Base-by-base conservation (phyloP, 2,888 invertebrate species). In the Stomorhina lunata region DNA sequence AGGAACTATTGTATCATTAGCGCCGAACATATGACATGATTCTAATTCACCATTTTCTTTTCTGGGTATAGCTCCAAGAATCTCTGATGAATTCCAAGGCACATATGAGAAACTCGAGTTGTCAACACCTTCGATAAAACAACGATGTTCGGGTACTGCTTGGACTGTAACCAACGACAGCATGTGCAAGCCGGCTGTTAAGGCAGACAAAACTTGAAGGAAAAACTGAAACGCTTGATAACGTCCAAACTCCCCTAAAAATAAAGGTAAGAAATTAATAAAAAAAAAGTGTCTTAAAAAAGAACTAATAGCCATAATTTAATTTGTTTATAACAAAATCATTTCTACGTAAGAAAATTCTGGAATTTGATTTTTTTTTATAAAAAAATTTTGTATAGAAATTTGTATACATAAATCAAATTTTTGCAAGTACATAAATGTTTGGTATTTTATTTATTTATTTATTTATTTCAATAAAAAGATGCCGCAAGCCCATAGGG, bases 101-200 rank as follows among this genome's bases (percentile, higher is more conserved):
- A 92, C 91, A 59, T 92, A 91, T 48, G 92, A 90, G 81, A 92
- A 92, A 59, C 90, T 91, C 73, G 90, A 90, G 83, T 91, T 91
- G 84, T 95, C 95, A 66, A 94, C 86, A 55, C 92, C 93, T 45
- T 89, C 87, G 48, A 91, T 90, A 57, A 88, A 91, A 83, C 91
- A 93, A n/a, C 91, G 87, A 91, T 96, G 95, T 45, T 94, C 94
- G 1, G 96, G 96, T 61, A 95, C 94, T 12, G 96, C 96, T 1
- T 95, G 95, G 0, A 96, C 95, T 0, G 96, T 96, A 9, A 95
- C 94, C 73, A 96, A 90, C 0, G 95, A 95, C 82, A 96, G 90
- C 96, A 96, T 96, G 89, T 96, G 96, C 82, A 90, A 69, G 10
- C 96, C 96, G 1, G 96, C 96, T 0, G 95, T 95, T 86, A 96